phyloP scores from a whole-genome alignment of 2,797 vertebrate genomes.

The Kryptolebias ocellatus region DNA sequence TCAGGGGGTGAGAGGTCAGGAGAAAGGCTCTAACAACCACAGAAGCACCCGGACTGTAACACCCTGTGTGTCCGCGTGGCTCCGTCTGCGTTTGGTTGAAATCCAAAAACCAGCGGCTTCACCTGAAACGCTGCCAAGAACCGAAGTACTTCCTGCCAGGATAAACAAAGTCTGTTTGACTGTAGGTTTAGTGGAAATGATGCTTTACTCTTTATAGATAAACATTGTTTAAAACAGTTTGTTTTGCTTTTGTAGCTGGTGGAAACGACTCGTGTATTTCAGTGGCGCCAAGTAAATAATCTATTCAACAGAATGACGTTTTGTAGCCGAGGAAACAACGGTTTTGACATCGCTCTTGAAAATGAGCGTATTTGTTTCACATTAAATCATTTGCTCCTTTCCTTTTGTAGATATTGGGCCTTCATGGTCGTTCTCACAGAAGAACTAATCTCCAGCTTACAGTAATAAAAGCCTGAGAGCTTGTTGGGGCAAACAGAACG shows the following conservation, averaged over 20 bases:
- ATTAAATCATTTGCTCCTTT: neutral
- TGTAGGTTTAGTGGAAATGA: too few relatives aligned
- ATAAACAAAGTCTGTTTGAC: too few relatives aligned
- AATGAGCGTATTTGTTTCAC: constrained; percentile 16
- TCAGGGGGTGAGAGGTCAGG: neutral
- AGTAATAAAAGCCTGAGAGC: constrained; percentile 22
- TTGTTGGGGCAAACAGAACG: constrained; percentile 15
- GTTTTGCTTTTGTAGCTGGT: neutral
- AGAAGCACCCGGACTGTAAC: neutral
- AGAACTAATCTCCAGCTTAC: constrained; percentile 9
- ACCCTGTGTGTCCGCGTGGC: too few relatives aligned
- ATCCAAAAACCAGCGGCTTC: neutral
- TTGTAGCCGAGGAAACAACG: neutral
- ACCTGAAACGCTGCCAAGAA: neutral
- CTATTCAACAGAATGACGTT: neutral
- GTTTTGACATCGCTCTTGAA: constrained; percentile 1
- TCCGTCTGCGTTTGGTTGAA: neutral
- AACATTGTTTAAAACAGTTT: neutral
- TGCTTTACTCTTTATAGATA: neutral
- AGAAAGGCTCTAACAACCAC: neutral
- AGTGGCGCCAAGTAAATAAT: constrained; percentile 11
- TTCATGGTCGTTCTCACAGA: neutral
- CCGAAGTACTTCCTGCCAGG: neutral
- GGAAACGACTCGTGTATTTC: neutral
- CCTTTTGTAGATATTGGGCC: constrained; percentile 9